A percentile compares a stretch with the other conserved stretches of the same genome.
Evolutionary conservation across 2,113 vertebrate species (phyloP).

Genomic region (Phocoena sinus): DNA sequence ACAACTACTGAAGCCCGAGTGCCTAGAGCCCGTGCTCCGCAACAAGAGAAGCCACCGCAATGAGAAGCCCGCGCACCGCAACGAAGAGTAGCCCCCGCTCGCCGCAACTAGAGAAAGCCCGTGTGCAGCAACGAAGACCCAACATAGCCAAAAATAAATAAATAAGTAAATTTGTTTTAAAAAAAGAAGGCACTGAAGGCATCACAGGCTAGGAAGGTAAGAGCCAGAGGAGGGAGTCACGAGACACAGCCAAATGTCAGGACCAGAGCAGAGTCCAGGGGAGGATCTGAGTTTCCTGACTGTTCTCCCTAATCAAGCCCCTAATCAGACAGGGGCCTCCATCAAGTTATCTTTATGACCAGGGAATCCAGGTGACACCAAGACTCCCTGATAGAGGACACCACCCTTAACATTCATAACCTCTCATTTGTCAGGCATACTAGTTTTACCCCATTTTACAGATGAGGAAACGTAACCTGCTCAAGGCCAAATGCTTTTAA

Average conservation of each 20-base stretch:
- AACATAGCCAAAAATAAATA: no score
- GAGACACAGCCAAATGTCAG: accelerated
- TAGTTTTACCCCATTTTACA: neutral
- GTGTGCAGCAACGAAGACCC: no score
- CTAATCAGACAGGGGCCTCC: neutral
- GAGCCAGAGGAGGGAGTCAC: accelerated
- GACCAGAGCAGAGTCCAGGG: neutral
- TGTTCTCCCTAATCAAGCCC: no score
- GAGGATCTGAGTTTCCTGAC: neutral
- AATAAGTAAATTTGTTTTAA: no score
- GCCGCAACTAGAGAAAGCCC: no score
- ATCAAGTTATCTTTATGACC: neutral
- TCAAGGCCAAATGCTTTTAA: neutral
- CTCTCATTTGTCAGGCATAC: neutral
- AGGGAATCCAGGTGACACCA: neutral
- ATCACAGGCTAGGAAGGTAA: accelerated
- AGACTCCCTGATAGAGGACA: neutral
- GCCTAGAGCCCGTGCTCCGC: no score
- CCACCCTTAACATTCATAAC: accelerated
- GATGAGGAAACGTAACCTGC: neutral
- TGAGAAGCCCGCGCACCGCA: no score
- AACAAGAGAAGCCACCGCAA: no score
- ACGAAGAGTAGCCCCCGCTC: no score
- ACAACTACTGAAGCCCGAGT: no score
- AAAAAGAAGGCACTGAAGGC: accelerated